A percentile compares a stretch with the other conserved stretches of the same genome.
These are phyloP conservation scores for Cyphotilapia sp. DNA, from an alignment of 2,113 vertebrate species.

Conservation along the genomic window DNA sequence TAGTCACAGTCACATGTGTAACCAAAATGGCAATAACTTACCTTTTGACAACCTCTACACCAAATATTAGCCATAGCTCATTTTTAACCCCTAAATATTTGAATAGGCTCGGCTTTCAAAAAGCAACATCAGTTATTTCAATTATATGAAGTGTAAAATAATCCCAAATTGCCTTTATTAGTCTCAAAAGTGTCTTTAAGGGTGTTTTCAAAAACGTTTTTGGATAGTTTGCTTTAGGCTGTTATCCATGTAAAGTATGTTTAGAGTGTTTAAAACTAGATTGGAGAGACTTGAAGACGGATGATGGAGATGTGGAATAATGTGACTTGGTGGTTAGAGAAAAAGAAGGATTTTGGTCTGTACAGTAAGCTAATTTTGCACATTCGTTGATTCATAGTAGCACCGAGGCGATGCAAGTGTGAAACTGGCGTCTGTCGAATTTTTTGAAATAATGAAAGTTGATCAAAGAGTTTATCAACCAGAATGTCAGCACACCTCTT, in stretches of 20 bases:
- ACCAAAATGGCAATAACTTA: neutral
- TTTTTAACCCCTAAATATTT: neutral
- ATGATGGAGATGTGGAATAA: neutral
- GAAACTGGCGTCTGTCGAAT: neutral
- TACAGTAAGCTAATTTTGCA: neutral
- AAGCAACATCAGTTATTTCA: neutral
- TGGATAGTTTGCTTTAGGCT: neutral
- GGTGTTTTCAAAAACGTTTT: neutral
- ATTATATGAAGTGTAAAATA: fast-evolving
- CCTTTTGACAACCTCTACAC: neutral
- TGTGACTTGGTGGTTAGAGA: neutral
- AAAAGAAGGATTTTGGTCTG: neutral
- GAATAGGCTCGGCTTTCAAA: fast-evolving
- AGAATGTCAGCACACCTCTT: neutral
- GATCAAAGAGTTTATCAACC: slow-evolving; percentile 8
- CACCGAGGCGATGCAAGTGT: fast-evolving
- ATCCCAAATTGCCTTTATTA: neutral
- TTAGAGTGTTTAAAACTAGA: neutral
- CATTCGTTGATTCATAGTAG: fast-evolving
- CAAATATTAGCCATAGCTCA: neutral
- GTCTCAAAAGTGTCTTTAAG: neutral
- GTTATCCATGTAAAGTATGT: neutral
- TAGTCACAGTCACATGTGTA: neutral
- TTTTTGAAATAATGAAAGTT: neutral
- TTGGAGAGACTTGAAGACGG: fast-evolving